Conservation (phyloP, 2,797 vertebrate genomes). For the Mionectes olivaceus region DNA sequence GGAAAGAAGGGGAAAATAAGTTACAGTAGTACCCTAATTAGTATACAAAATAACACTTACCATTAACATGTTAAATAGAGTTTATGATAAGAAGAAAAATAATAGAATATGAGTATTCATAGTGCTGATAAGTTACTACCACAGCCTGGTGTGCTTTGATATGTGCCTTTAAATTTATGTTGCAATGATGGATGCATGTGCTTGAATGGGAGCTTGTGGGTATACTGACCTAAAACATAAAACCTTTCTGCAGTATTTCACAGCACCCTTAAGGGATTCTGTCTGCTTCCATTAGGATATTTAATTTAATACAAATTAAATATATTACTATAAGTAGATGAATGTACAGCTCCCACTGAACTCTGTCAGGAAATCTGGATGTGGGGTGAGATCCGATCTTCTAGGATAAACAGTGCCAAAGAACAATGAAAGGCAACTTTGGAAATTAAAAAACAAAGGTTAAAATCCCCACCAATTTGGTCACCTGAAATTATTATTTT, state of each 20-base stretch:
- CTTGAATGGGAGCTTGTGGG: background rate
- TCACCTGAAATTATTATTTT: background rate
- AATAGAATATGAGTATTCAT: background rate
- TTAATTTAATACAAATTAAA: background rate
- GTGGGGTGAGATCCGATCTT: background rate
- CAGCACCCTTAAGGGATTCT: background rate
- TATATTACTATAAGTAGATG: background rate
- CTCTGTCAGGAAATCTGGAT: background rate
- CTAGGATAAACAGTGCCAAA: background rate
- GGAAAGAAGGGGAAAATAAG: background rate
- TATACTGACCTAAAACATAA: background rate
- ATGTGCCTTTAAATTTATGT: background rate
- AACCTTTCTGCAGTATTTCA: background rate
- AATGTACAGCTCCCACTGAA: background rate
- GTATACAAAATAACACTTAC: background rate
- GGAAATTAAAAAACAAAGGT: background rate
- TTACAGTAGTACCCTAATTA: background rate
- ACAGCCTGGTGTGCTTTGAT: background rate
- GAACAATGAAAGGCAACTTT: background rate
- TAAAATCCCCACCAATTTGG: background rate
- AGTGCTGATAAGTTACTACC: background rate
- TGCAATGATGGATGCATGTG: background rate
- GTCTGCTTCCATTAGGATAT: background rate
- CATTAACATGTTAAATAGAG: background rate
- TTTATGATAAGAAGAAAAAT: background rate